Evolutionary conservation across 2,888 invertebrate species (phyloP), one percentile per base, ranked within the genome.

Genomic region (Chrysodeixis includens): DNA sequence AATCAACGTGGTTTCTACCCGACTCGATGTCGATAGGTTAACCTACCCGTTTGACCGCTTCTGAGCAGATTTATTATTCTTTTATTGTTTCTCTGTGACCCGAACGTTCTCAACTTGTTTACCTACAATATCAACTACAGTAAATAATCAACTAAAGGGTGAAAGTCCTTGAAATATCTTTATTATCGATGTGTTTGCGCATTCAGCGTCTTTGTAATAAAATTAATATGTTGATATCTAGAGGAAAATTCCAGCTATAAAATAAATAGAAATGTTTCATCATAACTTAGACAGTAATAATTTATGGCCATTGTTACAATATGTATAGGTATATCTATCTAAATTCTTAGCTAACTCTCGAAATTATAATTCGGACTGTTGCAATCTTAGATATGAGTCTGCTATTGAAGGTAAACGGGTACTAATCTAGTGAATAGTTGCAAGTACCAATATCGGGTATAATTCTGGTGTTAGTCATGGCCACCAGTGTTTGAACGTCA

Each of bases 41-140:
- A 49, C 20, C 16, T 74, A 72, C 69, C 56, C 59, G 55, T 55
- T 64, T 66, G 70, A 81, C 66, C 68, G 66, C 72, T 69, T 72
- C 59, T 69, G 66, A 73, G 68, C 62, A 62, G 59, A 74, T 78
- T 75, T 78, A 78, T 74, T 73, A 72, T 72, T 78, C 71, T 77
- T 76, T 79, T 73, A 66, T 66, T 77, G 69, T 75, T 69, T 78
- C 59, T 69, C 66, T 65, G 71, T 66, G 63, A 64, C 63, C 46
- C 53, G 35, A 61, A 66, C 59, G 70, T 75, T 76, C 79, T 76
- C 76, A 77, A 76, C 76, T 83, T 83, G 84, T 84, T 84, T 84
- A 73, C 71, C 78, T 76, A 71, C 70, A 68, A 63, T 57, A 58
- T 61, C 69, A 61, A 74, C 66, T 77, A 73, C 72, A 79, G 62